A percentile compares a stretch with the other conserved stretches of the same genome.
Conservation (phyloP, 2,888 invertebrate species). For the Embidobia sp. region DNA sequence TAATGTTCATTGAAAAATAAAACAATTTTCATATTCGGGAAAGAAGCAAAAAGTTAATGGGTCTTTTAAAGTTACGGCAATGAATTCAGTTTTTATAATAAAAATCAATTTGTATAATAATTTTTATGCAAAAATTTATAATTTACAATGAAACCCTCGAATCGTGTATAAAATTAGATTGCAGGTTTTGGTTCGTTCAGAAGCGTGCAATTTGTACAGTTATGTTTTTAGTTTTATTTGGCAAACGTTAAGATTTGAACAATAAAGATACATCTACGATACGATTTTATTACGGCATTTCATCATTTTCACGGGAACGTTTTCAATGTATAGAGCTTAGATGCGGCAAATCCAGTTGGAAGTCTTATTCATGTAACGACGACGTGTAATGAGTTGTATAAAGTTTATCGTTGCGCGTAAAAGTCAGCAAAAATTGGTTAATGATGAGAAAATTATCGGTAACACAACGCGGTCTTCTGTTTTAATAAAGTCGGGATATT, state of each 20-base stretch:
- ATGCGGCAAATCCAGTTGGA: too few relatives aligned
- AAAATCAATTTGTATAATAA: constrained; percentile 23
- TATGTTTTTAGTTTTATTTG: constrained; percentile 16
- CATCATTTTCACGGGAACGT: constrained; percentile 23
- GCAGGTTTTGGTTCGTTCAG: constrained; percentile 15
- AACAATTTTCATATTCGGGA: too few relatives aligned
- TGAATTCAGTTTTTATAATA: not conserved
- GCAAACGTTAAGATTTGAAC: constrained; percentile 11
- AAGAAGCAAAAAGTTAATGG: too few relatives aligned
- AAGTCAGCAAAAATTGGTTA: constrained; percentile 15
- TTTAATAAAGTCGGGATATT: not conserved
- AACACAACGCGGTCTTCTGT: not conserved
- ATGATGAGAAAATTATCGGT: constrained; percentile 9
- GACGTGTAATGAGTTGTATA: constrained; percentile 15
- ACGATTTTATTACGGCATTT: constrained; percentile 16
- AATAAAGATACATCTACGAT: constrained; percentile 1
- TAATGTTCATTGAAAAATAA: too few relatives aligned
- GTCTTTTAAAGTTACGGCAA: not conserved
- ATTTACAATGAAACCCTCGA: not conserved
- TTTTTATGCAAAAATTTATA: constrained; percentile 9
- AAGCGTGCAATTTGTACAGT: constrained; percentile 17
- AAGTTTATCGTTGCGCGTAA: constrained; percentile 20
- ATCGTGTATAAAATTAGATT: constrained; percentile 20
- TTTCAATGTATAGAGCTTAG: too few relatives aligned
- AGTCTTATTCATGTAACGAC: too few relatives aligned